These are phyloP conservation scores for Pteronotus mesoamericanus DNA, from an alignment of 2,797 vertebrate species.

Conservation along the genomic window DNA sequence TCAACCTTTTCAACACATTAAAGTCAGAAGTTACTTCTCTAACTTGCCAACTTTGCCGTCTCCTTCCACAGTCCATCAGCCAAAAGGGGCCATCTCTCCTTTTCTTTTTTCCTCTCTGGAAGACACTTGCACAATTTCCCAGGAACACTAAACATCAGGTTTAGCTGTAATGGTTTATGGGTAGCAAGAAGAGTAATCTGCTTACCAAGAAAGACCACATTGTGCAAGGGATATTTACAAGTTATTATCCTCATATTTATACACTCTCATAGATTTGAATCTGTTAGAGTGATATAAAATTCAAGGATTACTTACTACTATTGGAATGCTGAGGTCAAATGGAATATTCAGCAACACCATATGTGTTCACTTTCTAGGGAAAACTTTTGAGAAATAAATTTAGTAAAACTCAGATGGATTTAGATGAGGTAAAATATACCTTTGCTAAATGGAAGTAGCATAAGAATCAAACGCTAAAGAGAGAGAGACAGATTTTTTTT, in stretches of 20 bases:
- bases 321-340: not conserved
- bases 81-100: not conserved
- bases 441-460: not conserved
- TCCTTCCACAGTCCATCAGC: not conserved
- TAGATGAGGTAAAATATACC: not conserved
- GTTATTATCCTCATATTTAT: not conserved
- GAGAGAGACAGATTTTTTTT: not conserved
- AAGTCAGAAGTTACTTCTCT: not conserved
- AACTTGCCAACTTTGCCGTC: not conserved
- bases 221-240: not conserved
- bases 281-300: not conserved
- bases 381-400: not conserved
- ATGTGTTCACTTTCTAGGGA: not conserved
- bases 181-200: not conserved
- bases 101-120: not conserved
- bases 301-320: not conserved
- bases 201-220: not conserved
- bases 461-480: not conserved
- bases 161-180: not conserved
- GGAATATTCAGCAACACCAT: not conserved
- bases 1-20: not conserved
- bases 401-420: conserved; percentile 23
- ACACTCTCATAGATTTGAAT: not conserved
- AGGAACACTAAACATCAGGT: not conserved
- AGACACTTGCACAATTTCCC: not conserved